These are phyloP conservation scores for Goniozus legneri DNA, from an alignment of 1,140 invertebrate species.

Conservation along the genomic window DNA sequence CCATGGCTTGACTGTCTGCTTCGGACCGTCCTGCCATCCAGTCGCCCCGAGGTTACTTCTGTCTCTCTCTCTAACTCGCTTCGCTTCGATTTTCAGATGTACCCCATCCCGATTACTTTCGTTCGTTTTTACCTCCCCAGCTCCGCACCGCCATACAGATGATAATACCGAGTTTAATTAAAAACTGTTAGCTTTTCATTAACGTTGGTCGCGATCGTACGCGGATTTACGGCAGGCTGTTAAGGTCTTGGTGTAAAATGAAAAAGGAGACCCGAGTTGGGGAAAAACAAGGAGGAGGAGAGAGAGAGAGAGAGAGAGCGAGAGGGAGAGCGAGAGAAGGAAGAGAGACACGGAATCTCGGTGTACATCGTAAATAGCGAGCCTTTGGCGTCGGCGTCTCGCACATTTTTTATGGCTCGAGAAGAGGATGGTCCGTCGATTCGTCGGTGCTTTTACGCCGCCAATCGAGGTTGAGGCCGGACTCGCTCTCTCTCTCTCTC, in stretches of 20 bases:
- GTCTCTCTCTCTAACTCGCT: too few relatives aligned
- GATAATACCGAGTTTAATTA: neutral
- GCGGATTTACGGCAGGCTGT: neutral
- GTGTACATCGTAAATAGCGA: too few relatives aligned
- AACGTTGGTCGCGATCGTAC: neutral
- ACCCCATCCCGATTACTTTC: neutral
- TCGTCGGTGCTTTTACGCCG: too few relatives aligned
- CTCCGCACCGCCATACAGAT: neutral
- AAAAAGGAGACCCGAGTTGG: neutral
- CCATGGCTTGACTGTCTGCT: neutral
- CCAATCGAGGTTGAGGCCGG: too few relatives aligned
- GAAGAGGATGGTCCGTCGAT: too few relatives aligned
- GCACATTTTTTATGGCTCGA: too few relatives aligned
- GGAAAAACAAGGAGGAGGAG: conserved; percentile 9
- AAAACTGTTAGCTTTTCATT: neutral
- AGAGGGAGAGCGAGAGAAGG: conserved; percentile 6
- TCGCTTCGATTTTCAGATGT: neutral
- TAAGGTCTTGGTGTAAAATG: neutral
- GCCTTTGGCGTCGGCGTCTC: too few relatives aligned
- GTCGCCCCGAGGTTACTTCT: too few relatives aligned
- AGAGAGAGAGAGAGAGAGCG: neutral
- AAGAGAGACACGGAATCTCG: too few relatives aligned
- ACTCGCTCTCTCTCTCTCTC: too few relatives aligned
- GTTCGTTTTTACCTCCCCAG: neutral
- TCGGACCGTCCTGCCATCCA: too few relatives aligned